phyloP scores from a whole-genome alignment of 1,140 invertebrate genomes.

The Drosophila suzukii region DNA sequence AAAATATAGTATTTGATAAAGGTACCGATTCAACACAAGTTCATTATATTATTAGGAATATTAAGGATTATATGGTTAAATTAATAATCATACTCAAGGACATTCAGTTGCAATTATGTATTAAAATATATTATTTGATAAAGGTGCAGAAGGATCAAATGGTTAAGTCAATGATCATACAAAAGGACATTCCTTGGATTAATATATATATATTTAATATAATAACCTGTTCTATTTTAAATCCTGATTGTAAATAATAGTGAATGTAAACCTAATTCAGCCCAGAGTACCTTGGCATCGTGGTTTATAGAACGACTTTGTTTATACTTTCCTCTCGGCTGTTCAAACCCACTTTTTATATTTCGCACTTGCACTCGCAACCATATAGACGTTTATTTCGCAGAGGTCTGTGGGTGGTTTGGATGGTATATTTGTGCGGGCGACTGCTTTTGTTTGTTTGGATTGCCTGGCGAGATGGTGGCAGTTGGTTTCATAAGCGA shows the following conservation, averaged over 20 bases:
- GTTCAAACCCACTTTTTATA: slow-evolving; percentile 49
- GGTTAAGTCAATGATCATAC: too few relatives aligned
- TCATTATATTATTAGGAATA: too few relatives aligned
- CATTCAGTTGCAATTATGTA: too few relatives aligned
- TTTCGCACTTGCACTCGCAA: slow-evolving; percentile 49
- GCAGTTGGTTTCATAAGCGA: slow-evolving; percentile 60
- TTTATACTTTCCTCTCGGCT: slow-evolving; percentile 33
- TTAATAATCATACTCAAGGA: too few relatives aligned
- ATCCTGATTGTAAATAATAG: neutral
- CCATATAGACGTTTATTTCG: slow-evolving; percentile 59
- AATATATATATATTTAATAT: too few relatives aligned
- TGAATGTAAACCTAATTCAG: neutral
- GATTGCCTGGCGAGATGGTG: slow-evolving; percentile 43
- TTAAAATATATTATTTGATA: too few relatives aligned
- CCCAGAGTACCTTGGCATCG: slow-evolving; percentile 25
- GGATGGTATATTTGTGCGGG: slow-evolving; percentile 19
- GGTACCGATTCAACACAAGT: too few relatives aligned
- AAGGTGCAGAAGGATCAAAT: too few relatives aligned
- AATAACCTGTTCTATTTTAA: neutral
- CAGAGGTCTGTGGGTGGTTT: slow-evolving; percentile 1
- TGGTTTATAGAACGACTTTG: neutral
- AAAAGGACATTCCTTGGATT: too few relatives aligned
- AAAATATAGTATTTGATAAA: too few relatives aligned
- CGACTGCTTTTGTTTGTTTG: slow-evolving; percentile 43
- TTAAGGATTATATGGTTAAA: too few relatives aligned